Evolutionary conservation across 2,797 vertebrate species (phyloP).

Genomic region (Pseudomugil tenellus): DNA sequence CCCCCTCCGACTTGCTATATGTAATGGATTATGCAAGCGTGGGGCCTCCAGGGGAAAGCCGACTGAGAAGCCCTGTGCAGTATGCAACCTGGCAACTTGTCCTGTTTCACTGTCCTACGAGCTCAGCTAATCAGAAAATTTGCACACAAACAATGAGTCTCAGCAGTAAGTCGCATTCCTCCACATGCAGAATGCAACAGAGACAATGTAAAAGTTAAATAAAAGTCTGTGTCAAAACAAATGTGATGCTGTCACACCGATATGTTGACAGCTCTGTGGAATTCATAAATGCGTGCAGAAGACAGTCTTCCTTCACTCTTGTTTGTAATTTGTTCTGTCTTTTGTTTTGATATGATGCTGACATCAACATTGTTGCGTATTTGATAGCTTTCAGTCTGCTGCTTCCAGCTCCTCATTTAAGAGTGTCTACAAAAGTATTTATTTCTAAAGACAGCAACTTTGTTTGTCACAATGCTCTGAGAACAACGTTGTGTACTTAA

Average conservation of each 20-base stretch:
- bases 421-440: conserved; percentile 29
- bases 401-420: conserved; percentile 41
- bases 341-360: conserved; percentile 47
- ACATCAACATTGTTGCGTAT: conserved; percentile 48
- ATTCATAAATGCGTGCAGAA: conserved; percentile 38
- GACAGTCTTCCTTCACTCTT: conserved; percentile 28
- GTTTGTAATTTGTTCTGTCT: conserved; percentile 43
- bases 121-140: conserved; percentile 38
- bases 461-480: conserved; percentile 5
- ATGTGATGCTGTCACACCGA: conserved; percentile 20
- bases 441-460: conserved; percentile 24
- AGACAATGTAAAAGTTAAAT: conserved; percentile 30
- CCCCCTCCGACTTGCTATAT: conserved; percentile 40
- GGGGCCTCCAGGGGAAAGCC: conserved; percentile 7
- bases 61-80: conserved; percentile 25
- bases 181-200: conserved; percentile 22
- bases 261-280: conserved; percentile 34
- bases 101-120: conserved; percentile 28
- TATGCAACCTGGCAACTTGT: conserved; percentile 43
- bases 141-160: conserved; percentile 19
- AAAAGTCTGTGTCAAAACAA: conserved; percentile 32
- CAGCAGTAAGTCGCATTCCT: conserved; percentile 41
- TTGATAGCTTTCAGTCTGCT: conserved; percentile 41
- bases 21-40: conserved; percentile 50
- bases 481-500: neutral